Evolutionary conservation across 2,888 invertebrate genomes (phyloP).

Genomic region (Rhopalosiphum nymphaeae): DNA sequence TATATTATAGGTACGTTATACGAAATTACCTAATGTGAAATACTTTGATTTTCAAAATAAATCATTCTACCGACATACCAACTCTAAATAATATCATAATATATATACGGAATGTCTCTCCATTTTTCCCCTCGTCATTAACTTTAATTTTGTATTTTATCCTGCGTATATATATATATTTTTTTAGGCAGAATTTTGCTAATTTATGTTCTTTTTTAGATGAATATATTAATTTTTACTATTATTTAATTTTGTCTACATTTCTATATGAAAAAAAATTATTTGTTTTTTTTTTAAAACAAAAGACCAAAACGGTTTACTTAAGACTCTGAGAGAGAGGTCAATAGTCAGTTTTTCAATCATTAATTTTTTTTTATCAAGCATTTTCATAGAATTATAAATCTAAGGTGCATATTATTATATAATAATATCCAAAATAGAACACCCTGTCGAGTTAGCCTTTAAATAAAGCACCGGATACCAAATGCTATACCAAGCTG

Average conservation of each 20-base stretch:
- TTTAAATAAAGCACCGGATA: no score
- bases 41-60: slow-evolving; percentile 1
- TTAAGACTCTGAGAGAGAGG: not conserved
- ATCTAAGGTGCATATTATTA: not conserved
- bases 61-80: not conserved
- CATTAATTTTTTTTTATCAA: not conserved
- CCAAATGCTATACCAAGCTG: not conserved
- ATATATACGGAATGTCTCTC: not conserved
- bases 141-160: not conserved
- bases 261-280: not conserved
- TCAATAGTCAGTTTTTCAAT: not conserved
- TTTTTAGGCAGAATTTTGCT: not conserved
- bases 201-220: not conserved
- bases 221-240: not conserved
- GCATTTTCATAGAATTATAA: not conserved
- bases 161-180: not conserved
- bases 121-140: not conserved
- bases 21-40: not conserved
- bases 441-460: no score
- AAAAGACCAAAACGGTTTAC: not conserved
- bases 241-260: not conserved
- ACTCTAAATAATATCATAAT: not conserved
- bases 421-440: not conserved
- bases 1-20: not conserved
- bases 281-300: not conserved